Conservation (phyloP, 2,888 invertebrate genomes). For the Chorisops tibialis region DNA sequence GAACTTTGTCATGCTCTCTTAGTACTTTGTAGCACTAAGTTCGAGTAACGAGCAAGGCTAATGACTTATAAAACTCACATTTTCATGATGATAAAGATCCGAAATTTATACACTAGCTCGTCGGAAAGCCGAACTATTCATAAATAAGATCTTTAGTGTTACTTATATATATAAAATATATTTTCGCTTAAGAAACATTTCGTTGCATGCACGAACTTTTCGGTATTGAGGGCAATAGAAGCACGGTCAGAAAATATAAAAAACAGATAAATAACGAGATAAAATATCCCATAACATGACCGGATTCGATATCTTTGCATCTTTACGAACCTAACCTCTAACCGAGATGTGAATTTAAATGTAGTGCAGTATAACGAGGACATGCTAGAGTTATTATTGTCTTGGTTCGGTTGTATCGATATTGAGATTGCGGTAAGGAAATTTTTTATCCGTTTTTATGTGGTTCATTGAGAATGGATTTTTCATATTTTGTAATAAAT, state of each 20-base stretch:
- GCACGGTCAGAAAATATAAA: conserved; percentile 17
- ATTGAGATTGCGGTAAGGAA: no score
- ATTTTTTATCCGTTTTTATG: no score
- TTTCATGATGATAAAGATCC: conserved; percentile 17
- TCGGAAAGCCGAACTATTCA: conserved; percentile 15
- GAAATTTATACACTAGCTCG: conserved; percentile 15
- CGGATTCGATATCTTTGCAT: conserved; percentile 22
- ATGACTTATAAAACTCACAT: neutral
- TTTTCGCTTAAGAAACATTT: conserved; percentile 15
- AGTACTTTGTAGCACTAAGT: no score
- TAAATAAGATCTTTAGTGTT: conserved; percentile 23
- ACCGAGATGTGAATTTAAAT: conserved; percentile 16
- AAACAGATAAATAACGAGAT: conserved; percentile 7
- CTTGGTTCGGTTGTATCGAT: no score
- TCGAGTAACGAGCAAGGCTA: no score
- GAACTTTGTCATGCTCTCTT: no score
- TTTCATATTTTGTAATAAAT: no score
- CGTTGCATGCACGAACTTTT: conserved; percentile 13
- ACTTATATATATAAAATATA: conserved; percentile 15
- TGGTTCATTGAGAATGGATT: no score
- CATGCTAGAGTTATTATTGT: neutral
- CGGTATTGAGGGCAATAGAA: conserved; percentile 19
- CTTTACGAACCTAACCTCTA: conserved; percentile 23
- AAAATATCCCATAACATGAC: conserved; percentile 17
- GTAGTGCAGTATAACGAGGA: conserved; percentile 12